phyloP scores from a whole-genome alignment of 2,797 vertebrate species.

The Parauchenoglanis punctatus region DNA sequence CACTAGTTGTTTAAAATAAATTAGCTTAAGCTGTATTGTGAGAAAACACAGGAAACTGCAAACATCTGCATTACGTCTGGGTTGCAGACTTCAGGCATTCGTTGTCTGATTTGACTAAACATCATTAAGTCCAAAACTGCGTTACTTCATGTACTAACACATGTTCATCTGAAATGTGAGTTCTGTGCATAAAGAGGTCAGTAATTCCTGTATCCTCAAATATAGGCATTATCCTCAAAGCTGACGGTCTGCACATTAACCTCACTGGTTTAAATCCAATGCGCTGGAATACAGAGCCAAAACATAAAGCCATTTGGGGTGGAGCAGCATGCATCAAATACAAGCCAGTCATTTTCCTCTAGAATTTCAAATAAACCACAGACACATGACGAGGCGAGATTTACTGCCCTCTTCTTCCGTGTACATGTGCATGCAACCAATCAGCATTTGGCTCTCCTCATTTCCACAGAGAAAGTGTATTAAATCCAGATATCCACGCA shows the following conservation, averaged over 20 bases:
- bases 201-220: neutral
- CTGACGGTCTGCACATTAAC: neutral
- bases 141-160: neutral
- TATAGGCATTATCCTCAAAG: neutral
- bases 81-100: neutral
- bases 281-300: neutral
- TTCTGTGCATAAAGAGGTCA: neutral
- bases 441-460: neutral
- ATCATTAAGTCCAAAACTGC: neutral
- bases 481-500: slow-evolving; percentile 9
- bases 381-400: neutral
- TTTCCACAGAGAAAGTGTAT: neutral
- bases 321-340: neutral
- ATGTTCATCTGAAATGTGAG: neutral
- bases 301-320: slow-evolving; percentile 7
- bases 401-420: neutral
- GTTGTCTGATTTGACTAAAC: neutral
- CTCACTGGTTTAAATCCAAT: neutral
- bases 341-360: slow-evolving; percentile 18
- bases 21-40: neutral
- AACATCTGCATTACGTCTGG: neutral
- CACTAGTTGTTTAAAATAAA: neutral
- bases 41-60: neutral
- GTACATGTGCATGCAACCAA: neutral
- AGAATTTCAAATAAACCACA: slow-evolving; percentile 3